Evolutionary conservation across 2,797 vertebrate genomes (phyloP).

Genomic region (Enoplosus armatus): DNA sequence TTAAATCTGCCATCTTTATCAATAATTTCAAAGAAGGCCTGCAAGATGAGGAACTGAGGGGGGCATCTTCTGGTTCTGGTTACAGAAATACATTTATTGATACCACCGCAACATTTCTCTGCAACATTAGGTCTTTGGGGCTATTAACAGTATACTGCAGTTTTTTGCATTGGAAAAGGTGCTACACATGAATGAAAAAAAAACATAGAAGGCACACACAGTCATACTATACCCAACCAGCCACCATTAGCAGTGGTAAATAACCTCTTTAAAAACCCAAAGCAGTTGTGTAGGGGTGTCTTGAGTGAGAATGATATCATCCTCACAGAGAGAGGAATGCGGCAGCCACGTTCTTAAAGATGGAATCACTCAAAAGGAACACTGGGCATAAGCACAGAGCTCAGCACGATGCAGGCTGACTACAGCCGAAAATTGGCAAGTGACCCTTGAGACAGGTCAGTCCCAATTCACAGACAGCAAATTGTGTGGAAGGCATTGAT

Average conservation of each 20-base stretch:
- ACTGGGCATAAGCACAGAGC: conserved; percentile 76
- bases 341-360: conserved; percentile 71
- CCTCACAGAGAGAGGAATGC: conserved; percentile 56
- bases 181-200: conserved; percentile 34
- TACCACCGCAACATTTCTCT: background rate
- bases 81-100: background rate
- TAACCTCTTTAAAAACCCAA: conserved; percentile 39
- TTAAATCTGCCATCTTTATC: background rate
- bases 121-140: conserved; percentile 1
- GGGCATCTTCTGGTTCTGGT: background rate
- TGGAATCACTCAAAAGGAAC: conserved; percentile 84
- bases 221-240: conserved; percentile 30
- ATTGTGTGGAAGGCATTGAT: conserved; percentile 90
- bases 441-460: conserved; percentile 86
- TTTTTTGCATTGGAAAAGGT: conserved; percentile 21
- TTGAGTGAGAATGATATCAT: conserved; percentile 53
- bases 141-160: background rate
- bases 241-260: conserved; percentile 50
- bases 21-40: background rate
- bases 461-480: conserved; percentile 87
- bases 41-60: background rate
- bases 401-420: conserved; percentile 74
- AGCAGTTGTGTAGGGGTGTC: conserved; percentile 7
- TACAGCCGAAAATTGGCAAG: conserved; percentile 86
- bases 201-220: conserved; percentile 27